A percentile compares a stretch with the other conserved stretches of the same genome.
Conservation (phyloP, 2,113 vertebrate genomes). For the Pollimyrus isidori region DNA sequence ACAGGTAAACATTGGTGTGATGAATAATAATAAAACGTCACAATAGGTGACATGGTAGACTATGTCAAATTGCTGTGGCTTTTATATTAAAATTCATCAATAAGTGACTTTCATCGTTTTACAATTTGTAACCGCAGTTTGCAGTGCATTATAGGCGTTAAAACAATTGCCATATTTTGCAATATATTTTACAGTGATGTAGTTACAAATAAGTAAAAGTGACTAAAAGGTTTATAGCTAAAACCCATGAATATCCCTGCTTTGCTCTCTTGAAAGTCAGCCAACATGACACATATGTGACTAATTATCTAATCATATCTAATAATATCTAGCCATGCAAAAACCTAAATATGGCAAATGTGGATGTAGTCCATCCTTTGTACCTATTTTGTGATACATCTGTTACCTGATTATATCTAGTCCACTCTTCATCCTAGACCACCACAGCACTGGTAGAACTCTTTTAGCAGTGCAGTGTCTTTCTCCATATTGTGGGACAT, state of each 20-base stretch:
- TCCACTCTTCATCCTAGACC: neutral
- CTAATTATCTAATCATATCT: neutral
- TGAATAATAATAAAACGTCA: neutral
- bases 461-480: neutral
- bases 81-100: neutral
- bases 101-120: neutral
- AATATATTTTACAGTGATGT: neutral
- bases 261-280: neutral
- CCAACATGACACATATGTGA: neutral
- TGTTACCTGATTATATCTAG: neutral
- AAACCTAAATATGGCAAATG: neutral
- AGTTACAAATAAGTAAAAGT: neutral
- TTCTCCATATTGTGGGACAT: neutral
- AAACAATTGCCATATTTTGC: neutral
- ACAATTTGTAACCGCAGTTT: neutral
- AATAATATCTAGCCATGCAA: neutral
- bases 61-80: neutral
- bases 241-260: neutral
- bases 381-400: neutral
- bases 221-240: neutral
- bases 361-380: neutral
- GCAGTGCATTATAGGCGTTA: neutral
- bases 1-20: slow-evolving; percentile 62
- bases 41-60: neutral
- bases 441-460: neutral